Percentiles rank a stretch among this genome's conserved stretches.
Evolutionary conservation across 1,140 invertebrate genomes (phyloP).

Genomic region (Heliconius hewitsoni): DNA sequence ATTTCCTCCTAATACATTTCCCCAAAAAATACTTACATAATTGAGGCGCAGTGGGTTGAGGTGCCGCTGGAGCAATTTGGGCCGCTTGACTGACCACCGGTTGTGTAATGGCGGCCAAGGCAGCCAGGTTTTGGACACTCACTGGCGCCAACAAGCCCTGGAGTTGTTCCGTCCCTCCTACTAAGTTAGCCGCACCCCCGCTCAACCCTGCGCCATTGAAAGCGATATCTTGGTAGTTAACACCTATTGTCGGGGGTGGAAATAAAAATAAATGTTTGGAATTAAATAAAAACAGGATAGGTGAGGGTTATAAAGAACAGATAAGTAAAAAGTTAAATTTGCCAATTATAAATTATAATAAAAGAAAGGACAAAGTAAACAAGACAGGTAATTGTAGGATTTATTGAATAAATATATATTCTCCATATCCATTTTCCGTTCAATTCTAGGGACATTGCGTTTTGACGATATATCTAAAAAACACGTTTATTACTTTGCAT

Average conservation of each 20-base stretch:
- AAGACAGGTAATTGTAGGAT: no score
- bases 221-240: conserved; percentile 78
- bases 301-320: conserved; percentile 25
- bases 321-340: conserved; percentile 1
- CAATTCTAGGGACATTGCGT: no score
- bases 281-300: conserved; percentile 22
- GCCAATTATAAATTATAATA: background rate
- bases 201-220: conserved; percentile 81
- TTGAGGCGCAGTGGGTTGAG: conserved; percentile 77
- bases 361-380: background rate
- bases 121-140: conserved; percentile 94
- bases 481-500: no score
- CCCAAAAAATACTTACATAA: conserved; percentile 67
- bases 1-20: no score
- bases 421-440: no score
- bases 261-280: conserved; percentile 36
- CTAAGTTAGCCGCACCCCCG: conserved; percentile 49
- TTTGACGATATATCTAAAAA: no score
- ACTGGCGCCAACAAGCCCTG: conserved; percentile 87
- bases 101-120: conserved; percentile 92
- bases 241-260: conserved; percentile 56
- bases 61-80: conserved; percentile 79
- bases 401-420: no score
- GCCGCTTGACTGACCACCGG: conserved; percentile 82
- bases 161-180: conserved; percentile 75